Base-by-base conservation (phyloP, 2,113 vertebrate species). In the Prinia subflava region DNA sequence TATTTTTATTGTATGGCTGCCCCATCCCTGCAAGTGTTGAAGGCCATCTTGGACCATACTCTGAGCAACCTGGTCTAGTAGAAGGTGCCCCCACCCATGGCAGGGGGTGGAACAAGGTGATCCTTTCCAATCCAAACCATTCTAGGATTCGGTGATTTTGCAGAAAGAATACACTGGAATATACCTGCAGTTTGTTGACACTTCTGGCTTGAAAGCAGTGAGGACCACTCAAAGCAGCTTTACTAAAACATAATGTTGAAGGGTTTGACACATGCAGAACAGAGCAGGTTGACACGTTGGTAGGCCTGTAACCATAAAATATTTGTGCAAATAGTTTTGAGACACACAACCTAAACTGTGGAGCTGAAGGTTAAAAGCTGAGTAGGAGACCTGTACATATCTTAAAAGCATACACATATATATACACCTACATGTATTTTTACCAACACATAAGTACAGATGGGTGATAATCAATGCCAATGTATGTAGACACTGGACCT, bases 301-400 rank as follows among this genome's bases (percentile, higher is more conserved):
- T 10, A 67, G 35, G 47, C 7, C 18, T n/a, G 33, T 7, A 52
- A 63, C 76, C 68, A 56, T 14, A 19, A 20, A 67, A 19, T 22
- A 62, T 62, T 53, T 35, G 46, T 52, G 20, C 31, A 42, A 81
- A 56, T 9, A 78, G 9, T 39, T 70, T 25, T 75, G 60, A 27
- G 20, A 44, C 1, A 1, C 0, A 0, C 9, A 24, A 10, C 19
- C 28, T 57, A n/a, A 78, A 65, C 42, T 33, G 6, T 3, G 33
- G 50, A 76, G 33, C 9, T 64, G 22, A 41, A 64, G 11, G 23
- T 42, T 68, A 22, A 14, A 79, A 83, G 47, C 1, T 80, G 53
- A 92, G 35, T 49, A 68, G 18, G 20, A 91, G 20, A 23, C 9
- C 7, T 24, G 19, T 8, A 37, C 4, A 3, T 24, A 35, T 19